Evolutionary conservation across 2,797 vertebrate genomes (phyloP).

Genomic region (Silurus lanzhouensis): DNA sequence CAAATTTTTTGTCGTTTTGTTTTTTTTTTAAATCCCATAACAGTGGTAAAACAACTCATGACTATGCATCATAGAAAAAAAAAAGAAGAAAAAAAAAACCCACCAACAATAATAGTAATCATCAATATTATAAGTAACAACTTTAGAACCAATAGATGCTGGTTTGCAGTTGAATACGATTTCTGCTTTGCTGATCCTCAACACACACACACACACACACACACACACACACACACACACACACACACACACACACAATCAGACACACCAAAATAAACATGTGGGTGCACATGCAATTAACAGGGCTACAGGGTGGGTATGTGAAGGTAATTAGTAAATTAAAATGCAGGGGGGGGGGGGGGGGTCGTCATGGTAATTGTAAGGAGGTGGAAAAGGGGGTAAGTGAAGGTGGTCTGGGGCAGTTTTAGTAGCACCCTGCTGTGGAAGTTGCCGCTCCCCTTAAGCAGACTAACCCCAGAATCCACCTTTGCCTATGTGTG

Average conservation of each 20-base stretch:
- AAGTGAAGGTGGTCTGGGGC: conserved; percentile 65
- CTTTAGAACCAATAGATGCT: conserved; percentile 66
- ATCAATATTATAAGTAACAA: conserved; percentile 68
- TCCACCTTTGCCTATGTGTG: conserved; percentile 51
- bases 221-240: conserved; percentile 5
- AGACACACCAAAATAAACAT: neutral
- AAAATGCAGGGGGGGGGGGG: too few relatives aligned
- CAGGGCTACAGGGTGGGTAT: neutral
- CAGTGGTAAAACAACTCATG: conserved; percentile 31
- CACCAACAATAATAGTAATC: conserved; percentile 60
- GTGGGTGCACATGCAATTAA: conserved; percentile 10
- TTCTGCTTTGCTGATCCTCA: conserved; percentile 67
- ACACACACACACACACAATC: neutral
- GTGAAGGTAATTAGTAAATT: too few relatives aligned
- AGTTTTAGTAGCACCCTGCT: conserved; percentile 82
- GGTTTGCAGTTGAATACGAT: conserved; percentile 67
- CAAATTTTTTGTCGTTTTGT: conserved; percentile 41
- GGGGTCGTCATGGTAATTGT: neutral
- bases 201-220: conserved; percentile 35
- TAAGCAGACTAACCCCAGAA: conserved; percentile 78
- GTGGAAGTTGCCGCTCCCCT: conserved; percentile 81
- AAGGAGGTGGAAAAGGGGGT: conserved; percentile 34
- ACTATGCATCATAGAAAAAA: conserved; percentile 30
- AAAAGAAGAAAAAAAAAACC: neutral
- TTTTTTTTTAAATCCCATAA: conserved; percentile 10